Evolutionary conservation across 2,797 vertebrate genomes (phyloP).

Genomic region (Pseudopleuronectes americanus): DNA sequence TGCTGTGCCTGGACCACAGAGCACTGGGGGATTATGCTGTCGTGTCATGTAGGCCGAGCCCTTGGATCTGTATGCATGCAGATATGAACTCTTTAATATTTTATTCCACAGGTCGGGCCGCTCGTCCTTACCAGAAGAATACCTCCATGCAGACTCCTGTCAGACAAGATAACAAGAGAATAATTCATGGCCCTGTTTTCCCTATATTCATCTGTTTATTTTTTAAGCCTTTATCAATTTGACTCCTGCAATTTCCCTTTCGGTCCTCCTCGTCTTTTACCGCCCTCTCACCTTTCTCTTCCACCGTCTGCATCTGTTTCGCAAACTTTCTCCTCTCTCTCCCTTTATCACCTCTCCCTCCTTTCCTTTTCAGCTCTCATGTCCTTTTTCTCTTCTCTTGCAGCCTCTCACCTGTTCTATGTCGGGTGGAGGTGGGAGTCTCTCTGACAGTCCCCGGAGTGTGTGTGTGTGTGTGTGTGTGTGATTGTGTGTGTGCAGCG

Average conservation of each 20-base stretch:
- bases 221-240: constrained; percentile 36
- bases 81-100: constrained; percentile 78
- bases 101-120: constrained; percentile 62
- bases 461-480: constrained; percentile 9
- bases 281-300: constrained; percentile 18
- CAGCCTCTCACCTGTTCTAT: constrained; percentile 32
- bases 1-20: constrained; percentile 37
- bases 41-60: constrained; percentile 49
- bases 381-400: constrained; percentile 19
- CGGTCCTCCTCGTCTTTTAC: background rate
- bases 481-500: background rate
- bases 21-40: constrained; percentile 58
- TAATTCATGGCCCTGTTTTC: constrained; percentile 70
- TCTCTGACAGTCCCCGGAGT: constrained; percentile 60
- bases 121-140: constrained; percentile 53
- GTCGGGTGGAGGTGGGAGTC: constrained; percentile 43
- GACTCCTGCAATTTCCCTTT: constrained; percentile 23
- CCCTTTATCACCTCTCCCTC: constrained; percentile 14
- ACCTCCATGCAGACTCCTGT: constrained; percentile 56
- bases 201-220: constrained; percentile 22
- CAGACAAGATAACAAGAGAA: constrained; percentile 69
- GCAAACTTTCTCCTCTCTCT: constrained; percentile 8
- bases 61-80: constrained; percentile 57
- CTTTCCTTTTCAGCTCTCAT: constrained; percentile 15
- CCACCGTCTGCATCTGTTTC: constrained; percentile 31